These are phyloP conservation scores for Phaethon lepturus DNA, from an alignment of 2,113 vertebrate species.

Conservation along the genomic window DNA sequence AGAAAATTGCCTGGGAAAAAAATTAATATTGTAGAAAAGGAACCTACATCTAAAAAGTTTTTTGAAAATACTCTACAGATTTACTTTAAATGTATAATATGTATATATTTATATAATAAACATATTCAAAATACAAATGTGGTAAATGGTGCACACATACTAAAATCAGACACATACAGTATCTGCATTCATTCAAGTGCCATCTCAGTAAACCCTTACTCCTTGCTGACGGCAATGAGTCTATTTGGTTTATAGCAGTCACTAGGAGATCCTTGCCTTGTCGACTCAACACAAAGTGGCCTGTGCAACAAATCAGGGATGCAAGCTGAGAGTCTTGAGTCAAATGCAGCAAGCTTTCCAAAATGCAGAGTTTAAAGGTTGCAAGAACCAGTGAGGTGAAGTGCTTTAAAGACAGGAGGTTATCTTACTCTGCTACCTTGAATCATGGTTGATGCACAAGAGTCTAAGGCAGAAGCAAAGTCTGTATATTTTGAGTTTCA, in stretches of 20 bases:
- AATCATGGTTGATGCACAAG: neutral
- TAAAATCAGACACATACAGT: neutral
- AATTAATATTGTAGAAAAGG: rapidly evolving
- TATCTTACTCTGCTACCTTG: neutral
- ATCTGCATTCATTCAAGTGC: neutral
- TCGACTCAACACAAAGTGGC: neutral
- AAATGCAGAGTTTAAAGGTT: neutral
- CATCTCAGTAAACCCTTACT: neutral
- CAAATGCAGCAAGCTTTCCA: neutral
- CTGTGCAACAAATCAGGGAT: neutral
- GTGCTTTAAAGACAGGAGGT: neutral
- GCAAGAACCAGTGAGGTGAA: neutral
- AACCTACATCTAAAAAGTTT: neutral
- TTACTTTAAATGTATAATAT: neutral
- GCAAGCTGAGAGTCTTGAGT: neutral
- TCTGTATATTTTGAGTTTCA: neutral
- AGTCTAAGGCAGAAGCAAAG: neutral
- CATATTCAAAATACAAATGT: neutral
- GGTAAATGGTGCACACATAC: neutral
- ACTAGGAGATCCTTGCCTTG: neutral
- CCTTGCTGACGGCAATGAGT: neutral
- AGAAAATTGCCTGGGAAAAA: neutral
- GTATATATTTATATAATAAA: neutral
- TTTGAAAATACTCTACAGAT: neutral
- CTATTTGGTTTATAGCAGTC: neutral